Conservation (phyloP, 2,888 invertebrate species). For the Reticulitermes lucifugus region DNA sequence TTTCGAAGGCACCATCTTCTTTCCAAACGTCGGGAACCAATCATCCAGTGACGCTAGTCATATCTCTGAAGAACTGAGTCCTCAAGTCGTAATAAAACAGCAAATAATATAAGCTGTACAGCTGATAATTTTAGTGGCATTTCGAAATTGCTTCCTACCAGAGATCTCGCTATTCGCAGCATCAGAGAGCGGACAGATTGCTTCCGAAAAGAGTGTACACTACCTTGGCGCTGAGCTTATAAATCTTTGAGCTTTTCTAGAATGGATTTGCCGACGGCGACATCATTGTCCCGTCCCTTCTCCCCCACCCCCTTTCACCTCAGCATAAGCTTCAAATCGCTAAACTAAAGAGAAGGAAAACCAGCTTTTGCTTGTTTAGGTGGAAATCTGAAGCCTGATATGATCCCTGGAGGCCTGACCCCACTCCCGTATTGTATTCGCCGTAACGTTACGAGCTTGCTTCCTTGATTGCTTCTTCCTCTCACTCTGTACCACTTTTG, state of each 20-base stretch:
- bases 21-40: too few relatives aligned
- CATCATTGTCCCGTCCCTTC: constrained; percentile 31
- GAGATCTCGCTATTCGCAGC: too few relatives aligned
- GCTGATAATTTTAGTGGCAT: too few relatives aligned
- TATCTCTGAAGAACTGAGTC: too few relatives aligned
- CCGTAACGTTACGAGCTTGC: constrained; percentile 1
- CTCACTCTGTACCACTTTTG: constrained; percentile 1
- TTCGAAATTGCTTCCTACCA: too few relatives aligned
- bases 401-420: constrained; percentile 36
- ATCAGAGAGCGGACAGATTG: neutral
- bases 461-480: constrained; percentile 15
- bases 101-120: too few relatives aligned
- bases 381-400: constrained; percentile 42
- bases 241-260: constrained; percentile 32
- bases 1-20: too few relatives aligned
- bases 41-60: too few relatives aligned
- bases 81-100: too few relatives aligned
- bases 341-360: constrained; percentile 32
- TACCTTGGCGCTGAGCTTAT: constrained; percentile 11
- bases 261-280: constrained; percentile 36
- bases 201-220: constrained; percentile 20
- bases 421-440: constrained; percentile 23
- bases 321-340: constrained; percentile 30
- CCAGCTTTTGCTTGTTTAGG: constrained; percentile 41
- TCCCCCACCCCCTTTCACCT: too few relatives aligned